Evolutionary conservation across 2,113 vertebrate genomes (phyloP).

Genomic region (Calidris pugnax): DNA sequence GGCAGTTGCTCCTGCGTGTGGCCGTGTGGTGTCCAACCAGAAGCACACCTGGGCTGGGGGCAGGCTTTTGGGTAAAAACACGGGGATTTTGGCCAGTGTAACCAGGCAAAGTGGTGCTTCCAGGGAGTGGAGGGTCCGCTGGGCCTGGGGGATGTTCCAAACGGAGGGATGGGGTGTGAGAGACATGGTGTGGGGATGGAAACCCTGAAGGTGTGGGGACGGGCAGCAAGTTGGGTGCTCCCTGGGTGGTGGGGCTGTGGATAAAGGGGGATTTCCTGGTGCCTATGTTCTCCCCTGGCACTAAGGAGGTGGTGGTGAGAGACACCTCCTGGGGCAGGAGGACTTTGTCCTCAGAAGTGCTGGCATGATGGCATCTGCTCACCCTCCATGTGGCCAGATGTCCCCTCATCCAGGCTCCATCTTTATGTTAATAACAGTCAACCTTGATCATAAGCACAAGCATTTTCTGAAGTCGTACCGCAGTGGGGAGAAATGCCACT

Average conservation of each 20-base stretch:
- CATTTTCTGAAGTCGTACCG: not conserved
- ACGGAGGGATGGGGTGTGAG: not conserved
- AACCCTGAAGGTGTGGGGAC: not conserved
- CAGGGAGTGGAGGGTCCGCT: not conserved
- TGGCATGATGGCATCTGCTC: fast-evolving
- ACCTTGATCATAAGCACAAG: fast-evolving
- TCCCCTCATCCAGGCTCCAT: not conserved
- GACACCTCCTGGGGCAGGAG: too few species aligned
- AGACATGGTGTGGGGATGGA: fast-evolving
- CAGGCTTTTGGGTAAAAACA: not conserved
- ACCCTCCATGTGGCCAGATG: fast-evolving
- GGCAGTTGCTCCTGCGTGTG: not conserved
- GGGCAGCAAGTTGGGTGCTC: not conserved
- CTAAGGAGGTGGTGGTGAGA: not conserved
- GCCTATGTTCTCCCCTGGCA: not conserved
- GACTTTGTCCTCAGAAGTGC: not conserved
- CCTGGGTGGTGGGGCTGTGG: fast-evolving
- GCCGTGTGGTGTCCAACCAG: not conserved
- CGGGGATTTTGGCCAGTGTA: fast-evolving
- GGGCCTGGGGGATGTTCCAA: too few species aligned
- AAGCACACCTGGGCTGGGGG: too few species aligned
- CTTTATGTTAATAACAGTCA: not conserved
- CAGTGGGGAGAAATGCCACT: fast-evolving
- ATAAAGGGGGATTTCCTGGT: fast-evolving
- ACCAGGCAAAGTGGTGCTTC: not conserved